phyloP scores from a whole-genome alignment of 2,888 invertebrate species.

The Deilephila porcellus region DNA sequence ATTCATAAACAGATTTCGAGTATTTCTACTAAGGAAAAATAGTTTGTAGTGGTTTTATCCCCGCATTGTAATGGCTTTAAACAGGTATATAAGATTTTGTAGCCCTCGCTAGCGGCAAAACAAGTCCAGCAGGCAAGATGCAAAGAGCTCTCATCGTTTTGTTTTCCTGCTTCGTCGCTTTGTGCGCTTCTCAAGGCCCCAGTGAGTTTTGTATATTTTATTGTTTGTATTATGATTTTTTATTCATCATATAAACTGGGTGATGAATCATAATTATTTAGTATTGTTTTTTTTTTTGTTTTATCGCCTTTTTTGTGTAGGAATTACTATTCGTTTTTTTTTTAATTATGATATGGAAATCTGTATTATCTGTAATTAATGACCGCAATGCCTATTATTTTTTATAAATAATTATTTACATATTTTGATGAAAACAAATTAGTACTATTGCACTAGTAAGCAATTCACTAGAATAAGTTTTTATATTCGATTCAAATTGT shows the following conservation, averaged over 20 bases:
- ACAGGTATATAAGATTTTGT: conserved; percentile 29
- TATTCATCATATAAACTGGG: not conserved
- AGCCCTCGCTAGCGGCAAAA: conserved; percentile 32
- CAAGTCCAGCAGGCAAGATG: conserved; percentile 40
- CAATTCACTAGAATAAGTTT: too few species aligned
- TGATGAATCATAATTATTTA: too few species aligned
- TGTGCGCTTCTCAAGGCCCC: conserved; percentile 33
- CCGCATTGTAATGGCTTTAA: not conserved
- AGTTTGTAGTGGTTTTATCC: not conserved
- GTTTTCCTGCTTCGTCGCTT: conserved; percentile 39
- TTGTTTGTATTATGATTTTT: not conserved
- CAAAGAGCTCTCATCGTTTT: conserved; percentile 35
- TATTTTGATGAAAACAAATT: too few species aligned
- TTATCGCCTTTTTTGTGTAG: too few species aligned
- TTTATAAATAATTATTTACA: too few species aligned
- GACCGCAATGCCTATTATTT: too few species aligned
- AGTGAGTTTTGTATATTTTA: conserved; percentile 20
- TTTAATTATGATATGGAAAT: too few species aligned
- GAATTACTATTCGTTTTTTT: too few species aligned
- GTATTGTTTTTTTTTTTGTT: too few species aligned
- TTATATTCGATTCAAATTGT: too few species aligned
- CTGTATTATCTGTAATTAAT: too few species aligned
- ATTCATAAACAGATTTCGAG: not conserved
- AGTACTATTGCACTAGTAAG: too few species aligned
- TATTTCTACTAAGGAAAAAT: not conserved